phyloP scores from a whole-genome alignment of 2,113 vertebrate species.

The Balaeniceps rex region DNA sequence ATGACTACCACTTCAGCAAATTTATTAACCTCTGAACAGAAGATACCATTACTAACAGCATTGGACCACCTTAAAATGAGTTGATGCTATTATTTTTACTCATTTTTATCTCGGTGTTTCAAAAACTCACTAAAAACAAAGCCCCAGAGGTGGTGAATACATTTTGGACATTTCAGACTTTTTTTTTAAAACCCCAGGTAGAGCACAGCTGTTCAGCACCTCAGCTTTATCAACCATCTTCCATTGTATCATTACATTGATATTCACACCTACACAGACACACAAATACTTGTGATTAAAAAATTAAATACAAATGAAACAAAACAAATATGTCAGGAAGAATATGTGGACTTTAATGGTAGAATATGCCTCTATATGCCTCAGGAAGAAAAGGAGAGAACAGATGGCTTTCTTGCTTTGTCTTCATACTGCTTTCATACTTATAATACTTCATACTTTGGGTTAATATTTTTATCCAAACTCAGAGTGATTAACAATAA shows the following conservation, averaged over 20 bases:
- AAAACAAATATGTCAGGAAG: not conserved
- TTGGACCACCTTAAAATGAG: not conserved
- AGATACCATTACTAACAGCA: not conserved
- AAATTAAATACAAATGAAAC: not conserved
- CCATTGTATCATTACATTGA: not conserved
- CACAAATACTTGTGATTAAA: not conserved
- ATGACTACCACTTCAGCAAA: not conserved
- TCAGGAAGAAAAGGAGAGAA: conserved; percentile 1
- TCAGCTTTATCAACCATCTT: not conserved
- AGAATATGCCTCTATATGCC: not conserved
- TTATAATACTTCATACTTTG: not conserved
- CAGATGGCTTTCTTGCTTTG: conserved; percentile 40
- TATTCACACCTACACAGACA: not conserved
- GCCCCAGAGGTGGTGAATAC: not conserved
- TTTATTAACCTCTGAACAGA: not conserved
- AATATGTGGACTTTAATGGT: not conserved
- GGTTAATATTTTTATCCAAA: conserved; percentile 52
- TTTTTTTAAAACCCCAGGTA: not conserved
- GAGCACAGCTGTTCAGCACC: not conserved
- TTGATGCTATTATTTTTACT: not conserved
- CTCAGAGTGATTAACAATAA: conserved; percentile 8
- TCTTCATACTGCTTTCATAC: not conserved
- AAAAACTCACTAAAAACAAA: not conserved
- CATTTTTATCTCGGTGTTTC: not conserved
- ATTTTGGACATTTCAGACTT: not conserved